Percentiles rank a stretch among this genome's conserved stretches.
These are phyloP conservation scores for Hiodon alosoides DNA, from an alignment of 2,113 vertebrate genomes.

Conservation along the genomic window DNA sequence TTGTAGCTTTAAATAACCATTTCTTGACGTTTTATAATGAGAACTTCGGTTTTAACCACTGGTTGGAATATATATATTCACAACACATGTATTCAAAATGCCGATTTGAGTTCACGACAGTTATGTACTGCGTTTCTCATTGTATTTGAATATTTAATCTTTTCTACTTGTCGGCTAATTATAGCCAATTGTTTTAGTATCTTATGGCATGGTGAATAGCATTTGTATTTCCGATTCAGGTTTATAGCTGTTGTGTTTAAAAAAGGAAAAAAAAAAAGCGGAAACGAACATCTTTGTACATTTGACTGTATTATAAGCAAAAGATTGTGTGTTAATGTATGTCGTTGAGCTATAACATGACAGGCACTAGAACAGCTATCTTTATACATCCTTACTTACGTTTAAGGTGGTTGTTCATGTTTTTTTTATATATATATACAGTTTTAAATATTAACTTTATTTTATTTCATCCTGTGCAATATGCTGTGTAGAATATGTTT, in stretches of 20 bases:
- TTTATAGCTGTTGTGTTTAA: constrained; percentile 99
- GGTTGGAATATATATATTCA: constrained; percentile 71
- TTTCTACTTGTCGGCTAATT: constrained; percentile 99
- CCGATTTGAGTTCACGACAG: constrained; percentile 98
- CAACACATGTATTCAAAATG: constrained; percentile 77
- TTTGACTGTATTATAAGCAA: constrained; percentile 99
- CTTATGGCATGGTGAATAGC: constrained; percentile 99
- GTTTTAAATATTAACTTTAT: constrained; percentile 75
- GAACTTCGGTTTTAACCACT: constrained; percentile 87
- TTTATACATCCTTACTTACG: constrained; percentile 71
- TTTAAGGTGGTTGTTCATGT: constrained; percentile 92
- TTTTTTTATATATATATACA: constrained; percentile 70
- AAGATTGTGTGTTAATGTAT: constrained; percentile 99
- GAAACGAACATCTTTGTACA: constrained; percentile 98
- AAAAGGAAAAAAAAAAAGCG: constrained; percentile 67
- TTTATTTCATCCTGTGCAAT: constrained; percentile 99
- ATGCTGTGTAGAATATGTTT: constrained; percentile 94
- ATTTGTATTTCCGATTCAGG: constrained; percentile 98
- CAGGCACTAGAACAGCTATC: constrained; percentile 97
- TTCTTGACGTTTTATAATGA: constrained; percentile 88
- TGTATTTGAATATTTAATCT: constrained; percentile 99
- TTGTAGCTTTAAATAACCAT: constrained; percentile 97
- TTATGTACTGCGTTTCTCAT: constrained; percentile 97
- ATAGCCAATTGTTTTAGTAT: constrained; percentile 99
- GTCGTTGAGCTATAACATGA: constrained; percentile 88